These are phyloP conservation scores for Drosophila neocordata DNA, from an alignment of 1,140 invertebrate species.

Conservation along the genomic window DNA sequence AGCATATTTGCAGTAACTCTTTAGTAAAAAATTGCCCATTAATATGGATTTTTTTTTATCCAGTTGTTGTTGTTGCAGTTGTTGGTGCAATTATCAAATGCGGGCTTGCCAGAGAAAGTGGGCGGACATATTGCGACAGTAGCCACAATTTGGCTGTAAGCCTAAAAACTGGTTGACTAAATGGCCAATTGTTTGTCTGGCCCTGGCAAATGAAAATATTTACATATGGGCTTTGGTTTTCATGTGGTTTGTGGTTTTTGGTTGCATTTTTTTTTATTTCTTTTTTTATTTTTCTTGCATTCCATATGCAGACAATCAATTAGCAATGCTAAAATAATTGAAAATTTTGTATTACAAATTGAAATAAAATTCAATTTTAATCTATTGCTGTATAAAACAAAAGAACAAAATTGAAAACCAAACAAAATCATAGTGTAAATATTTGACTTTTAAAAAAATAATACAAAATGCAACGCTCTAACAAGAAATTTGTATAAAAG, in stretches of 20 bases:
- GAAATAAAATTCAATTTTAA: constrained; percentile 1
- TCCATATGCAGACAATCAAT: not conserved
- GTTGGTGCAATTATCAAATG: constrained; percentile 66
- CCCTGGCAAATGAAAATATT: constrained; percentile 51
- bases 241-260: constrained; percentile 33
- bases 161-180: constrained; percentile 56
- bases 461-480: too few species aligned
- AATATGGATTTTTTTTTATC: constrained; percentile 67
- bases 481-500: too few species aligned
- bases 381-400: not conserved
- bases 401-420: too few species aligned
- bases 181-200: constrained; percentile 58
- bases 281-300: not conserved
- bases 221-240: constrained; percentile 41
- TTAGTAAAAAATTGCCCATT: constrained; percentile 45
- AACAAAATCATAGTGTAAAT: too few species aligned
- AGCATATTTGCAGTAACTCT: constrained; percentile 18
- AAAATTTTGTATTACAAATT: not conserved
- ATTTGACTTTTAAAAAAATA: too few species aligned
- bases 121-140: constrained; percentile 59
- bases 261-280: constrained; percentile 18
- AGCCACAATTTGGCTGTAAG: constrained; percentile 63
- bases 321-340: not conserved
- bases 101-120: constrained; percentile 36
- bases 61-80: not conserved